A percentile compares a stretch with the other conserved stretches of the same genome.
Evolutionary conservation across 2,888 invertebrate species (phyloP).

Genomic region (Caenorhabditis auriculariae): DNA sequence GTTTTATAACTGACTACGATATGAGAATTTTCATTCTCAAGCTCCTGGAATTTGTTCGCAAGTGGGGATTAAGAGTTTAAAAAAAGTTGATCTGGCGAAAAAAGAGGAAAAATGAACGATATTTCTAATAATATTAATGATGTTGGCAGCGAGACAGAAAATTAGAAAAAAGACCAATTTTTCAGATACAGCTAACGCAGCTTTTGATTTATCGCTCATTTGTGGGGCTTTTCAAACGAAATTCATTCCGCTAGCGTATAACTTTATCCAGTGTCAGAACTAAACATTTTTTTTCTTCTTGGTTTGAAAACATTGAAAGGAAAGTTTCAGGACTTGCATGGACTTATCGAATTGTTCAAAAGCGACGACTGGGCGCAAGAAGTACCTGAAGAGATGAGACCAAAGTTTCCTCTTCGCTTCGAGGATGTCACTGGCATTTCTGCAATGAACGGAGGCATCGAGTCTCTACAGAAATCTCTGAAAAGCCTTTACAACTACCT

Average conservation of each 20-base stretch:
- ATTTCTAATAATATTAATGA: too few relatives aligned
- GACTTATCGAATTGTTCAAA: background rate
- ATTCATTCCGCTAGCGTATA: background rate
- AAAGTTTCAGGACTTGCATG: conserved; percentile 12
- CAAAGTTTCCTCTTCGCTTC: conserved; percentile 39
- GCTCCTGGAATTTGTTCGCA: too few relatives aligned
- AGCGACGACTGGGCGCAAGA: conserved; percentile 21
- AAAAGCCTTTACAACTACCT: too few relatives aligned
- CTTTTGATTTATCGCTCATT: too few relatives aligned
- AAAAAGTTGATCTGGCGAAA: too few relatives aligned
- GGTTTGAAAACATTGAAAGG: background rate
- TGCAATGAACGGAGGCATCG: conserved; percentile 40
- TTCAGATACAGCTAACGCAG: too few relatives aligned
- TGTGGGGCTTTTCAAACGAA: too few relatives aligned
- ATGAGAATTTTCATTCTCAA: background rate
- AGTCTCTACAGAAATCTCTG: conserved; percentile 30
- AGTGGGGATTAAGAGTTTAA: too few relatives aligned
- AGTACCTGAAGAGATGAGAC: conserved; percentile 36
- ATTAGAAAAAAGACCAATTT: too few relatives aligned
- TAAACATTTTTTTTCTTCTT: background rate
- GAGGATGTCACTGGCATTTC: conserved; percentile 38
- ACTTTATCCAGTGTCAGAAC: background rate
- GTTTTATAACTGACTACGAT: background rate
- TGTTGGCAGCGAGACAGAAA: too few relatives aligned
- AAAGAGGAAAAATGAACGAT: too few relatives aligned